Evolutionary conservation across 2,113 vertebrate genomes (phyloP).

Genomic region (Plectropomus leopardus): DNA sequence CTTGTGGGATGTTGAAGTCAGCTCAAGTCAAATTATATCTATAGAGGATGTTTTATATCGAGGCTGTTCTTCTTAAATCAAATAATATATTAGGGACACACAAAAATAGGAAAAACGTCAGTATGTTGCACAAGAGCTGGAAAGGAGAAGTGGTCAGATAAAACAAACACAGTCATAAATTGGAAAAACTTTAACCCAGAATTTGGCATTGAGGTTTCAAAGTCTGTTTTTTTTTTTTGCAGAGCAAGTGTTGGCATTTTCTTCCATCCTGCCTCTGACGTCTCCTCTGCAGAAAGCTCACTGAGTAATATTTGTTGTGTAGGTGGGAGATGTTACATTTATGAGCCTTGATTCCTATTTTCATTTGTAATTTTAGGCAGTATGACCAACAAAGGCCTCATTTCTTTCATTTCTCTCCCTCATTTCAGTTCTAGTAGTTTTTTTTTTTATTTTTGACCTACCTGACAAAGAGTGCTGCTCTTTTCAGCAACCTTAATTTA

Average conservation of each 20-base stretch:
- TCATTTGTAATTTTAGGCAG: constrained; percentile 33
- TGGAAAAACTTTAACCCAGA: not conserved
- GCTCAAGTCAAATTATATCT: constrained; percentile 27
- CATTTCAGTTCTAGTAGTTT: not conserved
- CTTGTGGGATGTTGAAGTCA: constrained; percentile 37
- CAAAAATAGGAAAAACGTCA: not conserved
- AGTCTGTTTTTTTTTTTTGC: not conserved
- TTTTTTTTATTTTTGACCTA: not conserved
- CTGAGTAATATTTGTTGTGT: constrained; percentile 61
- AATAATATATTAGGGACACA: not conserved
- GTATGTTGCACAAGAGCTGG: not conserved
- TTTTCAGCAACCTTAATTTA: not conserved
- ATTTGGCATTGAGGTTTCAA: not conserved
- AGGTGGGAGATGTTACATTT: constrained; percentile 65
- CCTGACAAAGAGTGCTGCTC: not conserved
- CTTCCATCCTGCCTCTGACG: constrained; percentile 11
- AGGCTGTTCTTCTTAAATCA: constrained; percentile 5
- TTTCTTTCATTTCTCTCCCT: constrained; percentile 19
- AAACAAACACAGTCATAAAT: not conserved
- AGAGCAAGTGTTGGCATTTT: not conserved
- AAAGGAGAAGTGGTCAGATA: not conserved
- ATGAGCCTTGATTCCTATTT: constrained; percentile 61
- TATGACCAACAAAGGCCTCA: not conserved
- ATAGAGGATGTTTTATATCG: constrained; percentile 9
- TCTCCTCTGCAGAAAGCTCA: constrained; percentile 26